These are phyloP conservation scores for Trididemnum miniatum DNA, from an alignment of 23 tunicate genomes.

Conservation along the genomic window DNA sequence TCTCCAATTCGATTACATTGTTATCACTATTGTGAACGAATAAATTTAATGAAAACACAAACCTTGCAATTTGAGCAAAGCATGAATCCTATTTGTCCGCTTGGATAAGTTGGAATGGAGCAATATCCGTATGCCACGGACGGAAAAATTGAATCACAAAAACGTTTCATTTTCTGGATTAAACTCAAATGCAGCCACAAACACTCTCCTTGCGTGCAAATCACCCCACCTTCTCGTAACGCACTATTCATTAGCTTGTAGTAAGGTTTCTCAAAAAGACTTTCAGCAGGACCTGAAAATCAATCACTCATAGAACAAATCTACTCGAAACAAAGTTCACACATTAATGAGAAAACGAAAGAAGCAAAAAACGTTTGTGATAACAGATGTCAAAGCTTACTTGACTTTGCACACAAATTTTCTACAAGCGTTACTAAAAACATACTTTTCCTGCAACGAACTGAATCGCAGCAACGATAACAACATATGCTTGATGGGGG, in stretches of 20 bases:
- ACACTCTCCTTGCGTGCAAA: constrained; percentile 93
- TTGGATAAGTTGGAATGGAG: constrained; percentile 92
- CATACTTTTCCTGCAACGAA: too few relatives aligned
- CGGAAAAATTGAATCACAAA: constrained; percentile 75
- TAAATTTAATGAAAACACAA: too few relatives aligned
- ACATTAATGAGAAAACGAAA: too few relatives aligned
- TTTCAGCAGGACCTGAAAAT: constrained; percentile 78
- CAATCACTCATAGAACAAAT: neutral
- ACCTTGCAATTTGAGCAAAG: constrained; percentile 65
- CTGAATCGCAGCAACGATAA: too few relatives aligned
- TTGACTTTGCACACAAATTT: too few relatives aligned
- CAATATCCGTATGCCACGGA: constrained; percentile 63
- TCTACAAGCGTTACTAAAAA: too few relatives aligned
- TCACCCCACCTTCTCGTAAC: constrained; percentile 61
- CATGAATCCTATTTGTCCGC: constrained; percentile 94
- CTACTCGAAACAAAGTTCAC: too few relatives aligned
- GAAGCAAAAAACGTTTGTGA: too few relatives aligned
- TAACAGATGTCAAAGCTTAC: too few relatives aligned
- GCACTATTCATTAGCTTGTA: constrained; percentile 67
- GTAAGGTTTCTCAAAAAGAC: constrained; percentile 81
- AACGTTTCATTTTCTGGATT: constrained; percentile 70
- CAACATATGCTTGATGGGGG: too few relatives aligned
- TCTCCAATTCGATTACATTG: too few relatives aligned
- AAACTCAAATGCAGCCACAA: constrained; percentile 80
- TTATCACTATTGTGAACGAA: too few relatives aligned